Conservation (phyloP, 2,888 invertebrate species). For the Morpho achilles region DNA sequence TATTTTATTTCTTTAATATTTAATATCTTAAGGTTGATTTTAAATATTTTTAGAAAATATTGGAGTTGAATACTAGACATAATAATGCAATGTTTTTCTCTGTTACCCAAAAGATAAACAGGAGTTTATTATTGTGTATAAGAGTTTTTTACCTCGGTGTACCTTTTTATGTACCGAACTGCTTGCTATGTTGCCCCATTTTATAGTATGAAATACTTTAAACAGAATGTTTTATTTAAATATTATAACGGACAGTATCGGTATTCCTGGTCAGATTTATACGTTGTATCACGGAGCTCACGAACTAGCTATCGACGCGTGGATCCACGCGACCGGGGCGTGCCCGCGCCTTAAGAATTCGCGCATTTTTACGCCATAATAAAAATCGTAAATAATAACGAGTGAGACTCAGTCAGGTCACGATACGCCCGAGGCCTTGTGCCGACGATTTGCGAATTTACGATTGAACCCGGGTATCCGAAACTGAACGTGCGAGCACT, state of each 20-base stretch:
- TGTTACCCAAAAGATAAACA: too few relatives aligned
- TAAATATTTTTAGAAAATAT: constrained; percentile 8
- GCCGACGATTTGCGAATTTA: constrained; percentile 68
- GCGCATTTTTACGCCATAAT: constrained; percentile 71
- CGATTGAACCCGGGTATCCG: constrained; percentile 53
- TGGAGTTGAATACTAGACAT: constrained; percentile 8
- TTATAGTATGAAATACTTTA: not conserved
- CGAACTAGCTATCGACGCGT: constrained; percentile 67
- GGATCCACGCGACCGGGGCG: constrained; percentile 67
- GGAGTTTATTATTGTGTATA: too few relatives aligned
- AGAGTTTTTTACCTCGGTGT: too few relatives aligned
- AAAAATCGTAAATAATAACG: constrained; percentile 73
- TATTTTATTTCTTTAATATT: not conserved
- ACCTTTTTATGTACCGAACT: too few relatives aligned
- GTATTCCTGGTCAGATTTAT: constrained; percentile 35
- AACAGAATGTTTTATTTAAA: constrained; percentile 4
- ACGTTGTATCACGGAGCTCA: constrained; percentile 48
- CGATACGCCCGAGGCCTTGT: constrained; percentile 61
- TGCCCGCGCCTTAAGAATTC: constrained; percentile 60
- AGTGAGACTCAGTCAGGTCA: constrained; percentile 65
- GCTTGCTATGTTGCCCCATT: too few relatives aligned
- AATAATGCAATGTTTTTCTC: too few relatives aligned
- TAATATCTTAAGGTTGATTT: constrained; percentile 1
- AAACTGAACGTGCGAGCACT: constrained; percentile 41
- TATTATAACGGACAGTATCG: constrained; percentile 18